These are phyloP conservation scores for Oligia latruncula DNA, from an alignment of 2,888 invertebrate genomes.

Conservation along the genomic window DNA sequence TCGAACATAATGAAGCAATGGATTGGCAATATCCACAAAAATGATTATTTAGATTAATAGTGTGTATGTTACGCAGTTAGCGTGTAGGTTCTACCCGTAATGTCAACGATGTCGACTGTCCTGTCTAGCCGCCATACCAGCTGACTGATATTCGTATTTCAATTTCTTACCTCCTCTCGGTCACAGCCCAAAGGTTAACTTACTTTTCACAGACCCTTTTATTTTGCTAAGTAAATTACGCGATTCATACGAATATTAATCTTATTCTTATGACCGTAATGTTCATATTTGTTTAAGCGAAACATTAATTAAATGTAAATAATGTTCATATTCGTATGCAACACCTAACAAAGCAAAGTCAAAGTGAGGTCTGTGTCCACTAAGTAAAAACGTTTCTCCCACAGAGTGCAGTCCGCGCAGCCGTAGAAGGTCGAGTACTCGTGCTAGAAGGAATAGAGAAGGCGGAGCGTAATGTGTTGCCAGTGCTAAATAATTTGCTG, in stretches of 20 bases:
- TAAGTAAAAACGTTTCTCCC: constrained; percentile 11
- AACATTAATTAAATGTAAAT: not conserved
- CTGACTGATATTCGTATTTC: not conserved
- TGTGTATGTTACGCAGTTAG: too few species aligned
- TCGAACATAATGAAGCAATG: too few species aligned
- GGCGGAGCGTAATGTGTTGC: constrained; percentile 98
- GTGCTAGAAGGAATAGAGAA: constrained; percentile 99
- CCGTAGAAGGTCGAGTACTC: constrained; percentile 95
- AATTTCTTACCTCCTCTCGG: too few species aligned
- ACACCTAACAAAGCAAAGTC: too few species aligned
- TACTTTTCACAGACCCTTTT: not conserved
- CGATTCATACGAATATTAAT: not conserved
- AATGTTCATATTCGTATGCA: not conserved
- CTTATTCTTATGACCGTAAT: not conserved
- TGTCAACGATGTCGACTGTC: too few species aligned
- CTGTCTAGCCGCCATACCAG: not conserved
- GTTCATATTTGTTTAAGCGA: not conserved
- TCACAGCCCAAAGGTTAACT: too few species aligned
- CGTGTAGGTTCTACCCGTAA: not conserved
- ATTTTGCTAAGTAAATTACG: not conserved
- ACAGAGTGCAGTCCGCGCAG: constrained; percentile 98
- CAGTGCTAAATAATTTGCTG: constrained; percentile 98
- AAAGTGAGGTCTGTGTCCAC: not conserved
- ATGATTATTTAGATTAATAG: too few species aligned
- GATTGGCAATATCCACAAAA: too few species aligned